Conservation (phyloP, 1,140 invertebrate genomes). For the Cryptotermes secundus region DNA sequence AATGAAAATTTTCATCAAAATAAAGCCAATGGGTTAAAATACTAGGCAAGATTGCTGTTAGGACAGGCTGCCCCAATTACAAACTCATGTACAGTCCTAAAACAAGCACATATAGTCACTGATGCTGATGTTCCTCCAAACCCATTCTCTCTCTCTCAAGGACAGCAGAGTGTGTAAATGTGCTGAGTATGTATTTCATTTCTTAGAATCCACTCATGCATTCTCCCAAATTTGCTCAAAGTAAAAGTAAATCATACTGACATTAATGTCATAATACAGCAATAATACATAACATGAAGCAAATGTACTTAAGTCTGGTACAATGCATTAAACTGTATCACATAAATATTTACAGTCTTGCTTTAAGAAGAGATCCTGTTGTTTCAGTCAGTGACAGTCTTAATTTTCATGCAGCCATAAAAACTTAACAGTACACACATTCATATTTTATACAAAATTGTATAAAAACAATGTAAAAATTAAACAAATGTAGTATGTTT, state of each 20-base stretch:
- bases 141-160: too few relatives aligned
- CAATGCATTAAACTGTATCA: slow-evolving; percentile 6
- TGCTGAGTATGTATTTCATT: not conserved
- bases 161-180: not conserved
- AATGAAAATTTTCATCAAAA: too few relatives aligned
- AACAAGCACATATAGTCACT: too few relatives aligned
- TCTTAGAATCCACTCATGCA: not conserved
- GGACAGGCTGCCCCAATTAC: not conserved
- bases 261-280: not conserved
- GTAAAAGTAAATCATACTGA: not conserved
- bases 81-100: not conserved
- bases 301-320: not conserved
- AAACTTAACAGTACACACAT: not conserved
- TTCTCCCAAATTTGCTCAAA: not conserved
- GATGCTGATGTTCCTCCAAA: too few relatives aligned
- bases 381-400: not conserved
- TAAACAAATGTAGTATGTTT: not conserved
- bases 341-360: slow-evolving; percentile 14
- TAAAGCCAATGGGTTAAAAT: not conserved
- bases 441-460: not conserved
- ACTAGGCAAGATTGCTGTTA: not conserved
- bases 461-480: not conserved
- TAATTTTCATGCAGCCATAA: not conserved
- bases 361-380: not conserved
- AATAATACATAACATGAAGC: not conserved